phyloP scores from a whole-genome alignment of 2,797 vertebrate genomes.

The Poecilia picta region DNA sequence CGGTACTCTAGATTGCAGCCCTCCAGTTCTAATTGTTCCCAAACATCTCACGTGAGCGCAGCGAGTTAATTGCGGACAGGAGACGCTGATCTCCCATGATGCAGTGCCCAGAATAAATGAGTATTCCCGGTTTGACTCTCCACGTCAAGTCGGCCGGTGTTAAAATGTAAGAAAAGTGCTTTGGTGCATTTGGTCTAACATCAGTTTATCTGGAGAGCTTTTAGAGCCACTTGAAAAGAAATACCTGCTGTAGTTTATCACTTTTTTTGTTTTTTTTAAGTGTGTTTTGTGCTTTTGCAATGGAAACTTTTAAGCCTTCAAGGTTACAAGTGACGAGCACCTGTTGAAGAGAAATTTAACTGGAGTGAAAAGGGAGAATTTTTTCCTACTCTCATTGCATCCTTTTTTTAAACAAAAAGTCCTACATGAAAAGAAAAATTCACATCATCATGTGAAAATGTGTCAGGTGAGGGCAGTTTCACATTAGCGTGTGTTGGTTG shows the following conservation, averaged over 20 bases:
- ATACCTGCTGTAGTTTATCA: constrained; percentile 1
- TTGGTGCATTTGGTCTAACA: constrained; percentile 17
- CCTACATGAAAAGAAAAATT: background rate
- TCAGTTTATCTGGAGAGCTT: background rate
- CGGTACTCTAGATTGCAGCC: constrained; percentile 64
- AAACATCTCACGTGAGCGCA: constrained; percentile 61
- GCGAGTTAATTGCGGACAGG: constrained; percentile 65
- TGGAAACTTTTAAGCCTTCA: background rate
- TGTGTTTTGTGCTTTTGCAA: background rate
- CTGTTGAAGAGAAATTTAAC: background rate
- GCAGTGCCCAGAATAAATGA: constrained; percentile 49
- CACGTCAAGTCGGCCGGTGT: constrained; percentile 29
- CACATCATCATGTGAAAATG: background rate
- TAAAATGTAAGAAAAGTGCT: background rate
- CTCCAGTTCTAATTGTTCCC: constrained; percentile 71
- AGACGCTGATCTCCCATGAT: constrained; percentile 63
- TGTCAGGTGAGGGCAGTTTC: background rate
- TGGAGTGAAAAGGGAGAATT: background rate
- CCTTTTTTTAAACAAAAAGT: background rate
- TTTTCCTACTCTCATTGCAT: background rate
- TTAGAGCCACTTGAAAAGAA: background rate
- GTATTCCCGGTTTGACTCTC: constrained; percentile 44
- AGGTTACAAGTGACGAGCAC: background rate
- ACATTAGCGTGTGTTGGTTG: background rate
- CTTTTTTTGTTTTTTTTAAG: background rate